Conservation (phyloP, 2,113 vertebrate genomes). For the Scortum barcoo region DNA sequence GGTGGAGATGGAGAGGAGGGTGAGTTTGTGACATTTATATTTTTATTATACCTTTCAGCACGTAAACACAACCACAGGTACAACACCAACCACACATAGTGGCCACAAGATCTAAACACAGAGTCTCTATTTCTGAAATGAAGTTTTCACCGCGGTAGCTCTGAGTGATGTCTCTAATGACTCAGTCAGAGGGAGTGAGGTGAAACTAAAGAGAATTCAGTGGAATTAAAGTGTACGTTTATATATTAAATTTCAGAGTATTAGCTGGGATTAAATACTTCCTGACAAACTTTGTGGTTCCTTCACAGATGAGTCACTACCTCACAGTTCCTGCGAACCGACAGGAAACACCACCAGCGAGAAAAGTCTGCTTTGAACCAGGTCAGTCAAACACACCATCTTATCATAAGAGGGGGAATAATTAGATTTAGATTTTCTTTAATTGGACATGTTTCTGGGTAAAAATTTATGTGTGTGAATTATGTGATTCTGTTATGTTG, state of each 20-base stretch:
- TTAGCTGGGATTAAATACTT: background rate
- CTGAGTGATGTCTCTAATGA: background rate
- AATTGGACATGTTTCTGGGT: background rate
- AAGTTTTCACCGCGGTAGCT: too few relatives aligned
- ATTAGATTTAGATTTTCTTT: background rate
- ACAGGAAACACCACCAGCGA: slow-evolving; percentile 87
- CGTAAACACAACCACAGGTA: too few relatives aligned
- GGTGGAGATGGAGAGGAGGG: slow-evolving; percentile 88
- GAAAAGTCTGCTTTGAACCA: slow-evolving; percentile 89
- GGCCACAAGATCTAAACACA: background rate
- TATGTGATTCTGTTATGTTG: background rate
- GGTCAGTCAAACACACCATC: slow-evolving; percentile 77
- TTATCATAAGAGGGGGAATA: background rate
- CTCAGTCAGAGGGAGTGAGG: background rate
- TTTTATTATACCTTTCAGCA: too few relatives aligned
- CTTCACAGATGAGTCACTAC: slow-evolving; percentile 89
- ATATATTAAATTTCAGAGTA: background rate
- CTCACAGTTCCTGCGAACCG: slow-evolving; percentile 91
- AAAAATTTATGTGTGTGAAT: too few relatives aligned
- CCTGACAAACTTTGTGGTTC: background rate
- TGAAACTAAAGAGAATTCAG: background rate
- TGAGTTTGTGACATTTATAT: slow-evolving; percentile 48
- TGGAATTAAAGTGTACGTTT: background rate
- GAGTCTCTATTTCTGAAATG: too few relatives aligned
- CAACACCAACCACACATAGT: too few relatives aligned